Conservation (phyloP, 2,888 invertebrate species). For the Dilophus febrilis region DNA sequence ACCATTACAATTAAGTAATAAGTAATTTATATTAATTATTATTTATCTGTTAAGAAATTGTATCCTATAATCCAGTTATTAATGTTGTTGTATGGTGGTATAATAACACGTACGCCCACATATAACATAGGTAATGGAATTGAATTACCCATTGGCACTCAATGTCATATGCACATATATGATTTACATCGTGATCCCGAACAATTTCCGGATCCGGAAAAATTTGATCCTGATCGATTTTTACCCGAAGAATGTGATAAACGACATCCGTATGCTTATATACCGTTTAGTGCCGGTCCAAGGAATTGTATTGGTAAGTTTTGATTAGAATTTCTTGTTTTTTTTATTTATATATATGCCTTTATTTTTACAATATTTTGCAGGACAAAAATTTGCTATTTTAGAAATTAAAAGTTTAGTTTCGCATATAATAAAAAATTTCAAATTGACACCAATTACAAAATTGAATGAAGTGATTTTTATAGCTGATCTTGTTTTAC, state of each 20-base stretch:
- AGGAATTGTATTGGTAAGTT: conserved; percentile 47
- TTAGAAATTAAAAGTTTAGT: conserved; percentile 43
- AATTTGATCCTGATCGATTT: conserved; percentile 43
- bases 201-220: conserved; percentile 43
- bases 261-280: conserved; percentile 44
- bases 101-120: neutral
- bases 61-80: too few relatives aligned
- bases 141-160: conserved; percentile 32
- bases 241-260: conserved; percentile 35
- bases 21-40: conserved; percentile 5
- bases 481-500: conserved; percentile 32
- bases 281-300: conserved; percentile 51
- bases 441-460: conserved; percentile 33
- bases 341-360: neutral
- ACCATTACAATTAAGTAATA: conserved; percentile 5
- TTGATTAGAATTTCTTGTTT: neutral
- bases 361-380: too few relatives aligned
- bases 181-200: conserved; percentile 46
- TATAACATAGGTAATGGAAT: conserved; percentile 11
- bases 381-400: conserved; percentile 50
- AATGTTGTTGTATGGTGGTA: too few relatives aligned
- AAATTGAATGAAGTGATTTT: conserved; percentile 29
- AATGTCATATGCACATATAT: conserved; percentile 39
- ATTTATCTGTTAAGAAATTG: neutral
- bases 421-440: conserved; percentile 35